Evolutionary conservation across 2,797 vertebrate species (phyloP), one percentile per base, ranked within the genome.

Genomic region (Scleropages formosus): DNA sequence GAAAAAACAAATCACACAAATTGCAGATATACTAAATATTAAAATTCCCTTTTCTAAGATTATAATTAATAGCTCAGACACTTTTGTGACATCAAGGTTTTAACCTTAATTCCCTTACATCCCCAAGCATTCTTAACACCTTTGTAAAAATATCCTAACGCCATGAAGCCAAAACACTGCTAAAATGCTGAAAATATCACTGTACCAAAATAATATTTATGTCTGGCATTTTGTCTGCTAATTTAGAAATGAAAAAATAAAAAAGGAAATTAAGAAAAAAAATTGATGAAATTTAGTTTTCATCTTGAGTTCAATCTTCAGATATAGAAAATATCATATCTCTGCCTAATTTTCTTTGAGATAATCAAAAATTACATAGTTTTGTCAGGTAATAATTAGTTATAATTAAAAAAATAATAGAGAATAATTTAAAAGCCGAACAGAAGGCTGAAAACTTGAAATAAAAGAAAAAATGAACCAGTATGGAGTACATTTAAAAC

Each of bases 401-500:
- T 39, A 31, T 39, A 39, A 2, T 39, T 39, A 39, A n/a, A n/a
- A n/a, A n/a, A n/a, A n/a, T n/a, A n/a, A n/a, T n/a, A n/a, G n/a
- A 39, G 6, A 39, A 31, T 31, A 2, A n/a, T n/a, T 2, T 39
- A 39, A 31, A 39, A 2, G 31, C 6, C 31, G 39, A 39, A 39
- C 2, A 39, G 39, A 39, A 56, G 12, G 12, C 53, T 56, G 53
- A 2, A 56, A 56, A 18, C 11, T 2, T 2, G 9, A 56, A 56
- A 11, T 56, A 1, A 56, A 56, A 56, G 10, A 12, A 18, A 56
- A 12, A 56, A 6, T 2, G 31, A 20, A 49, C 46, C 9, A 11
- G 46, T 47, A 67, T 56, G 78, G 77, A 73, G 70, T 80, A 74
- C 77, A 75, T 77, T 31, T 79, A 72, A 82, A 75, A 77, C 68